A percentile compares a stretch with the other conserved stretches of the same genome.
Conservation (phyloP, 2,888 invertebrate genomes). For the Crioceris asparagi region DNA sequence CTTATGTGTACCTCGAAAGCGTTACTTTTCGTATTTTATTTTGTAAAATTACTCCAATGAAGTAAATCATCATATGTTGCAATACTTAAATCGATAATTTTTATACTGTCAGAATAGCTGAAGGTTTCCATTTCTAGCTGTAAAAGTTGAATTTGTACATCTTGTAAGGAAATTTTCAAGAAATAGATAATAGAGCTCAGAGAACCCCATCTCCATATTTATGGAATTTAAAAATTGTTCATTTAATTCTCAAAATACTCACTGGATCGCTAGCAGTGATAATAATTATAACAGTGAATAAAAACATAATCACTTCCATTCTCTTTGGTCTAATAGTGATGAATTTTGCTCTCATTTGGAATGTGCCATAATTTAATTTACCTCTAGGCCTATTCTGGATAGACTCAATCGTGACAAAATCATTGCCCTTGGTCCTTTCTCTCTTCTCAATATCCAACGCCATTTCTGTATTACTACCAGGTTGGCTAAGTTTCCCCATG, state of each 20-base stretch:
- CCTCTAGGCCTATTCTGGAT: constrained; percentile 35
- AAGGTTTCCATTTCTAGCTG: constrained; percentile 27
- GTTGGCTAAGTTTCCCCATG: constrained; percentile 33
- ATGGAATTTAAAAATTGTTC: constrained; percentile 1
- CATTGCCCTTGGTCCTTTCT: constrained; percentile 33
- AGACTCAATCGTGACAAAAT: constrained; percentile 32
- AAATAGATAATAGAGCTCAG: too few relatives aligned
- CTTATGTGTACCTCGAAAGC: constrained; percentile 18
- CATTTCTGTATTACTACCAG: constrained; percentile 14
- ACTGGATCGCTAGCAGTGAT: constrained; percentile 25
- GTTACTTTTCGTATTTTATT: constrained; percentile 21
- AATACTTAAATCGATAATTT: constrained; percentile 29
- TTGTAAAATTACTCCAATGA: constrained; percentile 27
- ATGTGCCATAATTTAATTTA: constrained; percentile 27
- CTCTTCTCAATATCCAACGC: constrained; percentile 28
- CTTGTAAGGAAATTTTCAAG: too few relatives aligned
- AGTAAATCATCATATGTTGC: constrained; percentile 26
- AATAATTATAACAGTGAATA: constrained; percentile 31
- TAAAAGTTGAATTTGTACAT: constrained; percentile 13
- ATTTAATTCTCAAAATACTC: too few relatives aligned
- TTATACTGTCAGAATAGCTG: constrained; percentile 27
- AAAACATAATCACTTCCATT: constrained; percentile 29
- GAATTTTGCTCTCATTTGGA: constrained; percentile 30
- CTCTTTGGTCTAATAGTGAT: constrained; percentile 26
- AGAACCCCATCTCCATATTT: too few relatives aligned